These are phyloP conservation scores for Heliothis virescens DNA, from an alignment of 1,140 invertebrate species.

Conservation along the genomic window DNA sequence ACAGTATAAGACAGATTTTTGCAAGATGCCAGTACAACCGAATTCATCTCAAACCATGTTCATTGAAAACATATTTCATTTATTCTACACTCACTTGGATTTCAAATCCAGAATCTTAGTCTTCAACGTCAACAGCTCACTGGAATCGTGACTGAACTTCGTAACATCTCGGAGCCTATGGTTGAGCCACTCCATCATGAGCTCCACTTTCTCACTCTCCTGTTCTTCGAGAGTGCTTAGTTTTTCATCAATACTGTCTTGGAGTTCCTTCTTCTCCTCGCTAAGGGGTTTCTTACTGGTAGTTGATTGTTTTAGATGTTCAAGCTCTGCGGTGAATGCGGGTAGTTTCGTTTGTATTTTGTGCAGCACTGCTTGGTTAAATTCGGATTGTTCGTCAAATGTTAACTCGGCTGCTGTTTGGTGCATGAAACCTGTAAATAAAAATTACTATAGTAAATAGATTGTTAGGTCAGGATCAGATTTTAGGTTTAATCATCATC, in stretches of 20 bases:
- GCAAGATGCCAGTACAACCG: too few species aligned
- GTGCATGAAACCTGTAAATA: conserved; percentile 72
- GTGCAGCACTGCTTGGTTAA: conserved; percentile 73
- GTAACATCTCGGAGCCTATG: conserved; percentile 70
- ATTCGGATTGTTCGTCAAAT: conserved; percentile 77
- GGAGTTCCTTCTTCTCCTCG: conserved; percentile 68
- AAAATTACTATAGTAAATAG: background rate
- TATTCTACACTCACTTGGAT: conserved; percentile 71
- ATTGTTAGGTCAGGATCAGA: background rate
- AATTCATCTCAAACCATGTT: too few species aligned
- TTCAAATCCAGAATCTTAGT: conserved; percentile 77
- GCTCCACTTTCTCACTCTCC: conserved; percentile 74
- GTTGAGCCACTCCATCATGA: conserved; percentile 82
- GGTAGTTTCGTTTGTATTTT: conserved; percentile 76
- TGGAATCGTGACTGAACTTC: conserved; percentile 68
- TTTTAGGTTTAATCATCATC: too few species aligned
- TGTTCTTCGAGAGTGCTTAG: conserved; percentile 71
- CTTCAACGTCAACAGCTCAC: conserved; percentile 72
- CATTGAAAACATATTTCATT: background rate
- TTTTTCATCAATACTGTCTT: conserved; percentile 73
- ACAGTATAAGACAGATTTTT: too few species aligned
- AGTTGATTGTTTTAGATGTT: conserved; percentile 65
- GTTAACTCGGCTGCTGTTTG: conserved; percentile 67
- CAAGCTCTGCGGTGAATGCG: conserved; percentile 64
- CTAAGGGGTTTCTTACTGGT: conserved; percentile 58